Base-by-base conservation (phyloP, 2,797 vertebrate genomes). In the Novumbra hubbsi region DNA sequence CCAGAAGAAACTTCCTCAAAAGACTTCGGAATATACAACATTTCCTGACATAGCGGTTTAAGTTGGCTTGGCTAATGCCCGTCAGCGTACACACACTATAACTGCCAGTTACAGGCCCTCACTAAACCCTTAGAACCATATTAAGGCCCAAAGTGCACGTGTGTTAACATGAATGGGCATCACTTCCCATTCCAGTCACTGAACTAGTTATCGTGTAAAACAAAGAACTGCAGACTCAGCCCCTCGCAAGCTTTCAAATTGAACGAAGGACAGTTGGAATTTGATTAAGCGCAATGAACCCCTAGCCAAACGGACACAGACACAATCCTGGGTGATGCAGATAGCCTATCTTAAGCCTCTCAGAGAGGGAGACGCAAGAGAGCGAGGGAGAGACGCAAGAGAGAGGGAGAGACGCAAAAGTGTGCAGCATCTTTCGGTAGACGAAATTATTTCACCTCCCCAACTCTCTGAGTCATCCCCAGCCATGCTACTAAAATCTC, bases 1-100 rank as follows among this genome's bases (percentile, higher is more conserved):
- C 52, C n/a, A 55, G 52, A 9, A 16, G 60, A 48, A 27, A 24
- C 48, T 68, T 73, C 55, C 62, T 79, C 55, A 73, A 19, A 55
- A 55, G 52, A 48, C 68, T 48, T 70, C 74, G n/a, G 24, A 32
- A 28, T 16, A 55, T 38, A 27, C 2, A 62, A 19, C 50, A 4
- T 55, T 19, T 21, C 50, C 6, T 49, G 60, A 66, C 45, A 8
- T n/a, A 55, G 52, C 19, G 52, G 19, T 55, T 55, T 55, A 14
- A 55, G 4, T 38, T 5, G 34, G 34, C 38, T 41, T 49, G 21
- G 34, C 55, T 63, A 28, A 50, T 66, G 27, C 28, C 45, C 17
- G 19, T 19, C 55, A 60, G 38, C 16, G 48, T 49, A 49, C 48
- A 49, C 15, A 49, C 48, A 1, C 48, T 41, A 28, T 21, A 32